Base-by-base conservation (phyloP, 2,113 vertebrate species). In the Salminus brasiliensis region DNA sequence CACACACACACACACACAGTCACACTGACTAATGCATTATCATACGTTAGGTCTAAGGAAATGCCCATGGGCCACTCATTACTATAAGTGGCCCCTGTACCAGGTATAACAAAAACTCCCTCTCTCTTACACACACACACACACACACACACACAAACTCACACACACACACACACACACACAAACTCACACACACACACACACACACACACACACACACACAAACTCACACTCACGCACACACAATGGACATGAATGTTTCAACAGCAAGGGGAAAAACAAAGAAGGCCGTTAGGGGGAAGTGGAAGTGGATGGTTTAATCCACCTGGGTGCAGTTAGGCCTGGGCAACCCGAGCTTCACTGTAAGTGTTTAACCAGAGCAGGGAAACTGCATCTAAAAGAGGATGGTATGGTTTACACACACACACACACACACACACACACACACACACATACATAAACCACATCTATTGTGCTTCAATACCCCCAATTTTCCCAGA, bases 401-500 rank as follows among this genome's bases (percentile, higher is more conserved):
- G 69, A 34, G 2, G 82, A 74, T 75, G 78, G 71, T 69, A 80
- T 32, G 23, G 27, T 47, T 60, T 43, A 76, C 66, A 70, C 70
- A 84, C 45, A 47, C 72, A 83, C 66, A 87, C 83, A 87, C 84
- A 86, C 85, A 87, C 84, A 76, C 68, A 43, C 25, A 80, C 80
- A 52, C 70, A 85, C 59, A 85, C 83, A 88, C 85, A 87, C 85
- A n/a, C n/a, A 85, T 84, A 74, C 66, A 39, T 16, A 78, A 80
- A 66, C 73, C 53, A 85, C 82, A 88, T 85, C 16, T 84, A 76
- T 90, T 92, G 87, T 86, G 85, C 83, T 63, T 90, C 87, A 86
- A 63, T 87, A 84, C 84, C 80, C 85, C 70, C 63, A 77, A 85
- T 89, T 90, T 90, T 84, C 84, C 82, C 84, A 81, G 87, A 91